Evolutionary conservation across 1,140 invertebrate species (phyloP).

Genomic region (Hypsibius dujardini): DNA sequence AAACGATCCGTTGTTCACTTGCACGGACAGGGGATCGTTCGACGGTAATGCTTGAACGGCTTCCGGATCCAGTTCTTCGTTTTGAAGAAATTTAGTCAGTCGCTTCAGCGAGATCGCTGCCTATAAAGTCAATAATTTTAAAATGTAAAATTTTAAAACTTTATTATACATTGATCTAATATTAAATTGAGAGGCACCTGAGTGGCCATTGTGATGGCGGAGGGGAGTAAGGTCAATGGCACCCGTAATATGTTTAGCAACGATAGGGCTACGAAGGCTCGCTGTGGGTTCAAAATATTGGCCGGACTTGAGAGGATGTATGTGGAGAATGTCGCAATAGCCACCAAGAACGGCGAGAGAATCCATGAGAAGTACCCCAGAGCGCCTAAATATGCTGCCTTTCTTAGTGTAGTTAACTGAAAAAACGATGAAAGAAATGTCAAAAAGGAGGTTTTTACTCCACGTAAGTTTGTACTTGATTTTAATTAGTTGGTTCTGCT

Average conservation of each 20-base stretch:
- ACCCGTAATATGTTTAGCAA: background rate
- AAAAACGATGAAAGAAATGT: too few relatives aligned
- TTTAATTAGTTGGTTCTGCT: too few relatives aligned
- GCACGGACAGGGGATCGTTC: conserved; percentile 5
- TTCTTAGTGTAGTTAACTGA: background rate
- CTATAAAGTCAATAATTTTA: too few relatives aligned
- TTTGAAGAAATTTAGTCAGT: conserved; percentile 23
- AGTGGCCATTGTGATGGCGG: conserved; percentile 2
- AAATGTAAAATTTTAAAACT: too few relatives aligned
- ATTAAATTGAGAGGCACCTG: too few relatives aligned
- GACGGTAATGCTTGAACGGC: background rate
- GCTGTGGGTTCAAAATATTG: conserved; percentile 64
- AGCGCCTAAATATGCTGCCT: background rate
- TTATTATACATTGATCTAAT: too few relatives aligned
- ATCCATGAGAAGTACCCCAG: background rate
- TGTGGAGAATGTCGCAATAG: conserved; percentile 71
- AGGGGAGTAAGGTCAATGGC: background rate
- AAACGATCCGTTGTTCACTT: conserved; percentile 21
- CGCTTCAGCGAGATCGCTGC: conserved; percentile 23
- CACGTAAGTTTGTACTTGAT: too few relatives aligned
- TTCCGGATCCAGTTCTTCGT: conserved; percentile 25
- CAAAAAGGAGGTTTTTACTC: too few relatives aligned
- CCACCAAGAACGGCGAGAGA: conserved; percentile 27
- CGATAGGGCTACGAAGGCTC: conserved; percentile 38
- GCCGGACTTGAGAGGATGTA: conserved; percentile 47